Conservation (phyloP, 1,140 invertebrate species). For the Pteromalus puparum region DNA sequence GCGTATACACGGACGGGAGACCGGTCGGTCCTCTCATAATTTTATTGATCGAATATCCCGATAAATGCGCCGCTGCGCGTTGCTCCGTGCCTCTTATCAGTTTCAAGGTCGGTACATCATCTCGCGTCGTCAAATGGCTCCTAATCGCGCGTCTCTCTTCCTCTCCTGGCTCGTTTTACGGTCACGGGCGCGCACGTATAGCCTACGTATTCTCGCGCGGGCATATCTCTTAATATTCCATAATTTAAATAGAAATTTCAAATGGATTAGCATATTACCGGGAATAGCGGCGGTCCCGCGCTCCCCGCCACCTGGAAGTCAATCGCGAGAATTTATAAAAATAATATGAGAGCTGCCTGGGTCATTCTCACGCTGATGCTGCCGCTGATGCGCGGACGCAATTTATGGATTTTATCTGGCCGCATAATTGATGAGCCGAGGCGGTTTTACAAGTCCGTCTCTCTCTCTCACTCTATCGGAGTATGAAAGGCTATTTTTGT, state of each 20-base stretch:
- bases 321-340: conserved; percentile 51
- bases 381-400: conserved; percentile 2
- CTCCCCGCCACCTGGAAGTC: conserved; percentile 41
- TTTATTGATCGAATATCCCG: conserved; percentile 63
- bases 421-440: conserved; percentile 49
- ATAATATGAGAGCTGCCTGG: conserved; percentile 47
- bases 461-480: neutral
- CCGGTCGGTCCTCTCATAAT: conserved; percentile 61
- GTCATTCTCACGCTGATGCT: conserved; percentile 48
- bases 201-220: neutral
- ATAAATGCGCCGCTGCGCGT: conserved; percentile 52
- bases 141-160: conserved; percentile 20
- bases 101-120: conserved; percentile 44
- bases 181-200: neutral
- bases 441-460: conserved; percentile 13
- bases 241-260: conserved; percentile 49
- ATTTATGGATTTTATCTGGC: conserved; percentile 53
- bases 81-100: neutral
- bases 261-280: conserved; percentile 51
- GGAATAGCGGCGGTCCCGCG: conserved; percentile 12
- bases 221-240: conserved; percentile 42
- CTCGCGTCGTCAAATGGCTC: conserved; percentile 36
- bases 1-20: neutral
- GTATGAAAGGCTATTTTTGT: neutral
- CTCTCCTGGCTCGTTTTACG: conserved; percentile 23